phyloP scores from a whole-genome alignment of 2,888 invertebrate species.

The Tricholauxania praeusta region DNA sequence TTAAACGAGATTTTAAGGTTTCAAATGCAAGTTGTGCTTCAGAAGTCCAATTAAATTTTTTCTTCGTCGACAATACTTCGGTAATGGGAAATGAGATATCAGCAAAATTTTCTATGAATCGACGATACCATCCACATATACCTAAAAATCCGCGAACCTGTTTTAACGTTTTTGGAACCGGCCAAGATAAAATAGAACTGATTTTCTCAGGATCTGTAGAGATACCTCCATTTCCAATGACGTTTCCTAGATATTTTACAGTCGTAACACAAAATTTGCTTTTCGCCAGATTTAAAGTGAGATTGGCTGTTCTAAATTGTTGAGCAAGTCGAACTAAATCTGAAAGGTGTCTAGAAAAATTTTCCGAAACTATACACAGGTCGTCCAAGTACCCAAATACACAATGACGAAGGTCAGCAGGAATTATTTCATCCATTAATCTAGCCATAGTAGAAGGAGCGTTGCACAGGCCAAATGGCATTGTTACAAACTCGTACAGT shows the following conservation, averaged over 20 bases:
- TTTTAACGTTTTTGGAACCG: neutral
- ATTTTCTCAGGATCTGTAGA: constrained; percentile 22
- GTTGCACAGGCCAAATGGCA: constrained; percentile 44
- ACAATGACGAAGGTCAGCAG: constrained; percentile 35
- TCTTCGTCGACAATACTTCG: constrained; percentile 30
- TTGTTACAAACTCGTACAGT: constrained; percentile 42
- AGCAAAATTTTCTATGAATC: constrained; percentile 46
- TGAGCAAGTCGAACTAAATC: constrained; percentile 25
- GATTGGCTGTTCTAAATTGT: constrained; percentile 32
- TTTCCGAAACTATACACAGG: constrained; percentile 25
- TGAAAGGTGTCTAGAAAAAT: constrained; percentile 33
- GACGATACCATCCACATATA: constrained; percentile 46
- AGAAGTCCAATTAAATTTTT: constrained; percentile 32
- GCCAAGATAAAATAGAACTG: neutral
- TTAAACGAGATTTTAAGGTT: constrained; percentile 6
- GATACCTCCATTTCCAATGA: constrained; percentile 39
- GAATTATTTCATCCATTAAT: constrained; percentile 42
- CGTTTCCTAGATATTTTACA: constrained; percentile 40
- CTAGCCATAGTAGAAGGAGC: constrained; percentile 38
- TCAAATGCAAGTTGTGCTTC: constrained; percentile 37
- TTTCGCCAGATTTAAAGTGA: constrained; percentile 37
- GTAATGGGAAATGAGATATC: constrained; percentile 26
- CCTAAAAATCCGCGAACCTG: constrained; percentile 33
- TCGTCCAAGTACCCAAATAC: constrained; percentile 41
- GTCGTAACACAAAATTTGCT: constrained; percentile 36